A percentile compares a stretch with the other conserved stretches of the same genome.
Conservation (phyloP, 2,888 invertebrate genomes). For the Parelbella ahira region DNA sequence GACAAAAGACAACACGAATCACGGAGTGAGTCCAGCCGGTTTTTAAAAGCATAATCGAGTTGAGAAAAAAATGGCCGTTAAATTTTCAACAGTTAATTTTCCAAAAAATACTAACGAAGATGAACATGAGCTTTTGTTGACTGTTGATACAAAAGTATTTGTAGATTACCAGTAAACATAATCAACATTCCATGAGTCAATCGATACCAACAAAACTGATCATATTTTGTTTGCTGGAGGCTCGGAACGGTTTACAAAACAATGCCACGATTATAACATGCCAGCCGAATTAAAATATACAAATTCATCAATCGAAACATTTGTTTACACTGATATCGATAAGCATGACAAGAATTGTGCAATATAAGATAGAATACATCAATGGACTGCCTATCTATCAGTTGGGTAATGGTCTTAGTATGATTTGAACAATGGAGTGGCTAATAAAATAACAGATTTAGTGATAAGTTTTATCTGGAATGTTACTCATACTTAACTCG, state of each 20-base stretch:
- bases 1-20: slow-evolving; percentile 33
- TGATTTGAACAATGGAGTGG: slow-evolving; percentile 43
- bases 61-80: no score
- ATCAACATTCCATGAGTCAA: no score
- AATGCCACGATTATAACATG: slow-evolving; percentile 50
- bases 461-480: slow-evolving; percentile 61
- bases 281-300: slow-evolving; percentile 54
- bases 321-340: slow-evolving; percentile 39
- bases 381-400: slow-evolving; percentile 45
- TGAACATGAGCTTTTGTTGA: no score
- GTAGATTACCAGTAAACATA: no score
- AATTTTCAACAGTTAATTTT: no score
- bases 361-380: slow-evolving; percentile 53
- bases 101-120: no score
- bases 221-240: slow-evolving; percentile 5
- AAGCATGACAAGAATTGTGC: slow-evolving; percentile 41
- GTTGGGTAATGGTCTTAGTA: slow-evolving; percentile 38
- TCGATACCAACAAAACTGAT: no score
- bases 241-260: slow-evolving; percentile 15
- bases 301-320: slow-evolving; percentile 56
- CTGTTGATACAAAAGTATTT: no score
- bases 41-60: no score
- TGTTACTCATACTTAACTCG: slow-evolving; percentile 52
- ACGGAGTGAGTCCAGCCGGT: slow-evolving; percentile 27
- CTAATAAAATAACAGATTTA: slow-evolving; percentile 59